These are phyloP conservation scores for Buteo buteo DNA, from an alignment of 2,113 vertebrate species.

Conservation along the genomic window DNA sequence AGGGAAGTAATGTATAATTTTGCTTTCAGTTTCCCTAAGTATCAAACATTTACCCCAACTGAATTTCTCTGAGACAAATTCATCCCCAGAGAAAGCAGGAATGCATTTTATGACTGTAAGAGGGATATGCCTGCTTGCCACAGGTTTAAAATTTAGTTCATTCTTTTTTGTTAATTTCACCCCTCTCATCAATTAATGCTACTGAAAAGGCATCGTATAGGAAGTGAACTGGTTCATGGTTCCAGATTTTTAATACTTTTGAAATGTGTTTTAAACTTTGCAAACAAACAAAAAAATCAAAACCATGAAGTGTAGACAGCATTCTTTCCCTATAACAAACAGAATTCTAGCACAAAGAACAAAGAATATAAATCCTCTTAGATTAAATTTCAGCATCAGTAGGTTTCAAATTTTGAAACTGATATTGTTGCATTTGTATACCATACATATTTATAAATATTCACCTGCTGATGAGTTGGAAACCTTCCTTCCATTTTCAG, in stretches of 20 bases:
- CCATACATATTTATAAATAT: conserved; percentile 39
- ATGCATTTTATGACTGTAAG: background rate
- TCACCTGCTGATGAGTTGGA: conserved; percentile 16
- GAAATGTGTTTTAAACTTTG: background rate
- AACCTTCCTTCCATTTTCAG: background rate
- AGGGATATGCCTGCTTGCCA: background rate
- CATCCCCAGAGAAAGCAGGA: background rate
- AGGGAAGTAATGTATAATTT: background rate
- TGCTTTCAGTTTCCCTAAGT: background rate
- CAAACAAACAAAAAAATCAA: background rate
- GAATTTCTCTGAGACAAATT: background rate
- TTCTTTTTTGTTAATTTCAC: background rate
- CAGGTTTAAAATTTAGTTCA: background rate
- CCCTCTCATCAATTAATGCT: background rate
- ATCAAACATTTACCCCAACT: background rate
- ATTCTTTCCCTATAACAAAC: background rate
- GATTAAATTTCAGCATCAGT: conserved; percentile 28
- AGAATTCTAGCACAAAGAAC: background rate
- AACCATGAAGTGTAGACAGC: background rate
- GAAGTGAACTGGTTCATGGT: background rate
- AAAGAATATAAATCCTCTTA: background rate
- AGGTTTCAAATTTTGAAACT: background rate
- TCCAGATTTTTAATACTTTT: background rate
- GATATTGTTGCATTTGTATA: background rate
- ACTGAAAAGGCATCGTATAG: background rate